Evolutionary conservation across 2,888 invertebrate genomes (phyloP), one percentile per base, ranked within the genome.

Genomic region (Drosophila hawaiiensis): DNA sequence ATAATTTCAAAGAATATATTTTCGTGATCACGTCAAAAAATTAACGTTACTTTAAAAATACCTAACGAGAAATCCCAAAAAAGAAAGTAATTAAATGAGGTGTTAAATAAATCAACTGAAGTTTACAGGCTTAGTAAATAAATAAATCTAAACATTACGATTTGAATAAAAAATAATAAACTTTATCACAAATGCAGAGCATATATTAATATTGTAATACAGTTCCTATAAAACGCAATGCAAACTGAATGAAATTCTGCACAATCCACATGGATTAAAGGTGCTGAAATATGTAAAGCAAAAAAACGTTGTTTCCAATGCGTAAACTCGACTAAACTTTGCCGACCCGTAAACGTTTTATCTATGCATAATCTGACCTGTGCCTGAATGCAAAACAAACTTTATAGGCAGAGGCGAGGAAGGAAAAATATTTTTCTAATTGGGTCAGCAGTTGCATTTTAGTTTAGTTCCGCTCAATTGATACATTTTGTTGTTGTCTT

Each of bases 311-410:
- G 47, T 73, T 66, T 76, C 56, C 67, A 76, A 62, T 73, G 63
- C 52, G 41, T 47, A 19, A 49, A 59, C 47, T 54, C 39, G 56
- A 66, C 39, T 31, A 71, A 68, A 63, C 43, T 47, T 68, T 61
- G 69, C 22, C 19, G 71, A 83, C 68, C 69, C 69, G 68, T 58
- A 67, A 73, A 68, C 53, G 50, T 56, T 63, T 76, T 76, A 79
- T 83, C 77, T 74, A 68, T 79, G 73, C 87, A 89, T 89, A 77
- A 81, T 89, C 77, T 82, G 73, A 83, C 56, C 82, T 56, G 39
- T 55, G 60, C 28, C 53, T 41, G 39, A 37, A 71, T 41, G n/a
- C 41, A 50, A 22, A 53, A 41, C 33, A 52, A 60, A n/a, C 33
- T 55, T 63, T 43, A 10, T 10, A 7, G 12, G n/a, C 28, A 10